phyloP scores from a whole-genome alignment of 2,113 vertebrate genomes.

The Mobula hypostoma region DNA sequence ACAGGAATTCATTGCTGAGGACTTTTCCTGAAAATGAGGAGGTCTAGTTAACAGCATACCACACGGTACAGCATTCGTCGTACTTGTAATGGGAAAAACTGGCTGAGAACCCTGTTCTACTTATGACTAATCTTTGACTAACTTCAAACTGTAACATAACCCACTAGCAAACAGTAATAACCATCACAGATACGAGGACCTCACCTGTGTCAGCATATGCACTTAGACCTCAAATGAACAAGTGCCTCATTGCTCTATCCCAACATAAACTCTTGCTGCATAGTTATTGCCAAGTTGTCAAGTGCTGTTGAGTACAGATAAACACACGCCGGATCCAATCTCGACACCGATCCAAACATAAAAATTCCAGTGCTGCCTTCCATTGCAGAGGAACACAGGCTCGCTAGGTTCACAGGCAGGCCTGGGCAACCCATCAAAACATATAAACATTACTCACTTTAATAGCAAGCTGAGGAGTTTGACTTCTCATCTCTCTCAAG shows the following conservation, averaged over 20 bases:
- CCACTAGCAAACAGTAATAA: neutral
- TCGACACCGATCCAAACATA: neutral
- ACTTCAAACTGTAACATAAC: slow-evolving; percentile 11
- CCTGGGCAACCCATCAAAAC: neutral
- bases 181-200: neutral
- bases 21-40: neutral
- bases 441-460: neutral
- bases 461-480: neutral
- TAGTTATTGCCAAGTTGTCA: slow-evolving; percentile 24
- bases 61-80: neutral
- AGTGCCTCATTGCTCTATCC: neutral
- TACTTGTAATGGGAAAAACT: slow-evolving; percentile 16
- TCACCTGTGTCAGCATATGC: slow-evolving; percentile 10
- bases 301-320: neutral
- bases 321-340: slow-evolving; percentile 6
- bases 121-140: neutral
- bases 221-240: neutral
- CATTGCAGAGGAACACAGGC: neutral
- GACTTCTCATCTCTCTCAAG: neutral
- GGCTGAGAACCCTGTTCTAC: neutral
- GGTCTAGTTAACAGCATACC: neutral
- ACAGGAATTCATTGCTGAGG: neutral
- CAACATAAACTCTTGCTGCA: neutral
- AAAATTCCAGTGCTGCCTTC: neutral
- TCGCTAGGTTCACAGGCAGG: neutral